A percentile compares a stretch with the other conserved stretches of the same genome.
phyloP scores from a whole-genome alignment of 2,888 invertebrate genomes.

The Agrochola litura region DNA sequence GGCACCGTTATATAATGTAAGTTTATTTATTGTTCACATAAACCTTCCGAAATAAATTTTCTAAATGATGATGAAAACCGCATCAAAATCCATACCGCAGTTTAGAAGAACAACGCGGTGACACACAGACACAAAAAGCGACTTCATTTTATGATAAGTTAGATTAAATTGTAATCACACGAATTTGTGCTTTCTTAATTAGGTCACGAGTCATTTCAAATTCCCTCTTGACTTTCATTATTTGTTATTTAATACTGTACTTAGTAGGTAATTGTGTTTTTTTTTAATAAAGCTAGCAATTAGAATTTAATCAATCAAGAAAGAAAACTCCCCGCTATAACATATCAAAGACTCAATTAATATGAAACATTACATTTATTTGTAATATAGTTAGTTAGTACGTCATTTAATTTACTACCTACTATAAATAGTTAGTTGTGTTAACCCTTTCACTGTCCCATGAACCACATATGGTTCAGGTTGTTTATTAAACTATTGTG shows the following conservation, averaged over 20 bases:
- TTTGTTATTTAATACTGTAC: background rate
- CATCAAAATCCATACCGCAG: no score
- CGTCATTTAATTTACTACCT: background rate
- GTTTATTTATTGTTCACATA: no score
- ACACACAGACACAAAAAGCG: no score
- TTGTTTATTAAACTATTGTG: no score
- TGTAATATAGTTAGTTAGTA: background rate
- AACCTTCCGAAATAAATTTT: no score
- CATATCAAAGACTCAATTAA: background rate
- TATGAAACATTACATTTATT: background rate
- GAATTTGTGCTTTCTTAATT: conserved; percentile 2
- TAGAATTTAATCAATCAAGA: background rate
- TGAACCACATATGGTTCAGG: no score
- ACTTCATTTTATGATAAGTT: no score
- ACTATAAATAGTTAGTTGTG: background rate
- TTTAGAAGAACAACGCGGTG: no score
- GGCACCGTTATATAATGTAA: no score
- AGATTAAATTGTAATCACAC: conserved; percentile 4
- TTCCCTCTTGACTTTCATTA: background rate
- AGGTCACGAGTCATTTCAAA: conserved; percentile 3
- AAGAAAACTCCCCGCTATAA: background rate
- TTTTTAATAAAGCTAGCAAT: background rate
- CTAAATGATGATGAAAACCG: no score
- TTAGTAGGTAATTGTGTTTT: background rate
- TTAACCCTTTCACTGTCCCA: background rate